Evolutionary conservation across 2,888 invertebrate species (phyloP).

Genomic region (Drepanosiphum platanoidis): DNA sequence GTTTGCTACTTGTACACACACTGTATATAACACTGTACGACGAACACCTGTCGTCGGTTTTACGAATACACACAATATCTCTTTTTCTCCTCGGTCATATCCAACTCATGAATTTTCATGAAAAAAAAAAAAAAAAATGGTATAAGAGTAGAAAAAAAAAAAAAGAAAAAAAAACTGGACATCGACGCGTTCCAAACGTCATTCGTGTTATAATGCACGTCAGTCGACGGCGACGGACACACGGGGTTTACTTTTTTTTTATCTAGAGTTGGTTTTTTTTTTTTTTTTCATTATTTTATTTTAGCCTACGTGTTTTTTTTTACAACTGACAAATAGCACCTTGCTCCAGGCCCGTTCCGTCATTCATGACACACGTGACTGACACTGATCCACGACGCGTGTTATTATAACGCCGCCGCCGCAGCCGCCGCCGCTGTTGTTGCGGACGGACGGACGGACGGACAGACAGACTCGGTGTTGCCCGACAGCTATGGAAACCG

Average conservation of each 20-base stretch:
- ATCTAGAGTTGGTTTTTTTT: slow-evolving; percentile 34
- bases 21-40: no score
- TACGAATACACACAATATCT: background rate
- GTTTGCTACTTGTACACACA: no score
- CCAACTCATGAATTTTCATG: slow-evolving; percentile 29
- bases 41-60: slow-evolving; percentile 16
- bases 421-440: background rate
- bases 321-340: slow-evolving; percentile 60
- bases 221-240: slow-evolving; percentile 11
- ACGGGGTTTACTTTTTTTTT: slow-evolving; percentile 43
- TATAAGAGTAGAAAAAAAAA: no score
- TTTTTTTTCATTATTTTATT: slow-evolving; percentile 18
- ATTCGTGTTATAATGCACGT: slow-evolving; percentile 42
- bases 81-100: background rate
- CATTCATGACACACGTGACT: slow-evolving; percentile 58
- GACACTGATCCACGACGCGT: slow-evolving; percentile 60
- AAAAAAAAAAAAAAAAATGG: slow-evolving; percentile 13
- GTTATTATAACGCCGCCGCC: slow-evolving; percentile 62
- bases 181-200: slow-evolving; percentile 46
- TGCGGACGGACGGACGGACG: slow-evolving; percentile 23
- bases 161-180: slow-evolving; percentile 30
- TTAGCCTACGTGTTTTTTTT: slow-evolving; percentile 44
- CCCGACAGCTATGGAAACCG: slow-evolving; percentile 46
- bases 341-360: slow-evolving; percentile 57
- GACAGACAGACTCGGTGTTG: slow-evolving; percentile 14